Conservation (phyloP, 2,888 invertebrate genomes). For the Tricholauxania praeusta region DNA sequence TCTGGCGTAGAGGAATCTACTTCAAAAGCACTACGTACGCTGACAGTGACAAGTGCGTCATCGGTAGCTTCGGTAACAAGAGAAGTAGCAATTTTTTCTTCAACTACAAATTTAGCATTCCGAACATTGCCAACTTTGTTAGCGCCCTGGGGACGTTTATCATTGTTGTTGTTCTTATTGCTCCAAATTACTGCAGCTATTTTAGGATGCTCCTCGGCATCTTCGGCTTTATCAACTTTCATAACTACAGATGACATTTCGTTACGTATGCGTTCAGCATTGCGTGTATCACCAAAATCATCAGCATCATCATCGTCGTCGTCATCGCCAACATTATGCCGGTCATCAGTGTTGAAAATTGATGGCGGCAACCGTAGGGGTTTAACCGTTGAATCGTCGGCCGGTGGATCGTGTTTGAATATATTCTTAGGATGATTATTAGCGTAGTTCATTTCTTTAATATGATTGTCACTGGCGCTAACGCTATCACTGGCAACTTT, state of each 20-base stretch:
- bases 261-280: slow-evolving; percentile 47
- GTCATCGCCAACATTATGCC: background rate
- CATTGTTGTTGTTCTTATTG: slow-evolving; percentile 25
- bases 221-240: slow-evolving; percentile 21
- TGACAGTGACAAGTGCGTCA: slow-evolving; percentile 6
- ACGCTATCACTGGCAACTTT: slow-evolving; percentile 66
- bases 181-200: slow-evolving; percentile 48
- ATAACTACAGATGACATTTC: slow-evolving; percentile 45
- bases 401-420: background rate
- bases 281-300: slow-evolving; percentile 43
- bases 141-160: background rate
- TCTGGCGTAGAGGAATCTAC: too few relatives aligned
- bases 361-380: too few relatives aligned
- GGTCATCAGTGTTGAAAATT: background rate
- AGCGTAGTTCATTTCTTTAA: slow-evolving; percentile 60
- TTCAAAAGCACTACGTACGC: too few relatives aligned
- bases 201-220: slow-evolving; percentile 37
- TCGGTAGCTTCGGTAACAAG: background rate
- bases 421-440: slow-evolving; percentile 66
- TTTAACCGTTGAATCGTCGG: background rate
- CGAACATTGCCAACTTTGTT: background rate
- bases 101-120: background rate
- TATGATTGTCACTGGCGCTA: slow-evolving; percentile 58
- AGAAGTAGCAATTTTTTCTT: slow-evolving; percentile 25
- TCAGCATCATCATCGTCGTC: slow-evolving; percentile 1